phyloP scores from a whole-genome alignment of 2,888 invertebrate genomes.

The Agrotis clavis region DNA sequence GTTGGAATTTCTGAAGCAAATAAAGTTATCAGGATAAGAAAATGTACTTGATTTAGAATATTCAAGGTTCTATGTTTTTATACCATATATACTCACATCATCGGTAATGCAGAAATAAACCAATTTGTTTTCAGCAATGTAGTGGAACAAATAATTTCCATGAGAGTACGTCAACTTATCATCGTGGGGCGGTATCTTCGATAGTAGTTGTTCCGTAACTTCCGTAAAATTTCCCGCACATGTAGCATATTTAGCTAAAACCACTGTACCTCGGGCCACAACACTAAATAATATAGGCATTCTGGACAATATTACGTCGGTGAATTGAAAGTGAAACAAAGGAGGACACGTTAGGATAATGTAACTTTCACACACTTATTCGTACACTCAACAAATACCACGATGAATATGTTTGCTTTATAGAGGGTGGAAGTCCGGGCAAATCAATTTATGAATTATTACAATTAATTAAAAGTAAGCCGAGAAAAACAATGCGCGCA shows the following conservation, averaged over 20 bases:
- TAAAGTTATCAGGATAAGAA: not conserved
- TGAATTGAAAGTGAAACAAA: slow-evolving; percentile 56
- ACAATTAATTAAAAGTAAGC: slow-evolving; percentile 24
- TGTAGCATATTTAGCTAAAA: slow-evolving; percentile 97
- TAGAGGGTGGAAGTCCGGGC: not conserved
- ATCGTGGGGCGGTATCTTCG: slow-evolving; percentile 96
- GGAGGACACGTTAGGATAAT: slow-evolving; percentile 40
- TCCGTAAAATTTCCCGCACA: slow-evolving; percentile 98
- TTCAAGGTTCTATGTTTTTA: not conserved
- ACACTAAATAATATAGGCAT: slow-evolving; percentile 98
- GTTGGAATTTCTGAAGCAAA: slow-evolving; percentile 95
- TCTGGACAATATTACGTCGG: slow-evolving; percentile 66
- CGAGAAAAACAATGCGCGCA: slow-evolving; percentile 55
- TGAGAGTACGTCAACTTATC: slow-evolving; percentile 98
- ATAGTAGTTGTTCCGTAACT: slow-evolving; percentile 97
- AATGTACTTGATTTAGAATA: not conserved
- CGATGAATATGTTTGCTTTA: slow-evolving; percentile 9
- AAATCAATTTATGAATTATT: slow-evolving; percentile 13
- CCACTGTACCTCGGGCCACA: slow-evolving; percentile 95
- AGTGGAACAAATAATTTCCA: slow-evolving; percentile 98
- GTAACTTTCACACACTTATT: slow-evolving; percentile 43
- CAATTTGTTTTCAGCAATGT: slow-evolving; percentile 96
- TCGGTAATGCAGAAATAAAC: slow-evolving; percentile 99
- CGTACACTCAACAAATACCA: slow-evolving; percentile 23
- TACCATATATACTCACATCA: slow-evolving; percentile 92